These are phyloP conservation scores for Apodemia mormo DNA, from an alignment of 2,888 invertebrate species.

Conservation along the genomic window DNA sequence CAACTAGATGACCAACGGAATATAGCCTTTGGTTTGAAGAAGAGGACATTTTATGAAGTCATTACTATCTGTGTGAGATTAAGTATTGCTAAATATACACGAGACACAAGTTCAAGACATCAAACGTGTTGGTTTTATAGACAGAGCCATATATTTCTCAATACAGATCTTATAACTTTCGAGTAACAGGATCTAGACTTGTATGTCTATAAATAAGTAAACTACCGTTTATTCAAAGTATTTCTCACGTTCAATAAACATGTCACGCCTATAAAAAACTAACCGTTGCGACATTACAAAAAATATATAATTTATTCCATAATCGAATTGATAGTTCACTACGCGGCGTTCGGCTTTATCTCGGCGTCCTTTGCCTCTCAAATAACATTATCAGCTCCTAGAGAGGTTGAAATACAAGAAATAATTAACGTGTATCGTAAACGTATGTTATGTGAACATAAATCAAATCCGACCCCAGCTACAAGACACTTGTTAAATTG, in stretches of 20 bases:
- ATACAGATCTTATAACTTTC: no score
- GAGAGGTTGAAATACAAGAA: slow-evolving; percentile 63
- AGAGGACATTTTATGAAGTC: no score
- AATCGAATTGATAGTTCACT: slow-evolving; percentile 27
- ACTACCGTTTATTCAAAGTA: not conserved
- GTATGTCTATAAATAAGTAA: no score
- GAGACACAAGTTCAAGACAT: no score
- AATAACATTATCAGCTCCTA: slow-evolving; percentile 67
- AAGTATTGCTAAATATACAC: no score
- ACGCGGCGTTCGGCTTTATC: slow-evolving; percentile 29
- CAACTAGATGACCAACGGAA: no score
- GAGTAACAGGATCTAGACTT: no score
- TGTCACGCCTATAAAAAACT: slow-evolving; percentile 17
- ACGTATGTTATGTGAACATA: slow-evolving; percentile 65
- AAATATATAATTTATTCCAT: slow-evolving; percentile 39
- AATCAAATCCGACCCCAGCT: slow-evolving; percentile 64
- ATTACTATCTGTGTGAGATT: no score
- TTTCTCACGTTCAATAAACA: slow-evolving; percentile 24
- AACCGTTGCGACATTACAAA: slow-evolving; percentile 24
- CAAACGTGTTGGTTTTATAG: no score
- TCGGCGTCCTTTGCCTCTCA: slow-evolving; percentile 41
- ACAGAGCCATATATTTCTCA: no score
- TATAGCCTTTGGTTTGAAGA: no score
- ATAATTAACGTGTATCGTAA: slow-evolving; percentile 71
- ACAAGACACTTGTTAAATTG: slow-evolving; percentile 74